Conservation (phyloP, 2,888 invertebrate species). For the Lasioglossum calceatum region DNA sequence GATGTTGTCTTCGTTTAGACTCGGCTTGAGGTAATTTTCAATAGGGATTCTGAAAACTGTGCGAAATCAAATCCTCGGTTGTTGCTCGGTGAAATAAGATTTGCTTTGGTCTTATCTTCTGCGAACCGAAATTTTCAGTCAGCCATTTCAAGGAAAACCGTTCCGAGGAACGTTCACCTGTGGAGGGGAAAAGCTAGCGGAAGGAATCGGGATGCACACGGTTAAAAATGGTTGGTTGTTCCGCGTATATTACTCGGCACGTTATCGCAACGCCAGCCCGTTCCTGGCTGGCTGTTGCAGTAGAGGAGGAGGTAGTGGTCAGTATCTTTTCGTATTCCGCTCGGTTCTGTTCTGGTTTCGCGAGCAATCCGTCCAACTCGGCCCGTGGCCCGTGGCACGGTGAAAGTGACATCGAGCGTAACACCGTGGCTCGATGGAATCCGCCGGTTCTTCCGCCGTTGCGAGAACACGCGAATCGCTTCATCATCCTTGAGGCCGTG, state of each 20-base stretch:
- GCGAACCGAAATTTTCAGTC: neutral
- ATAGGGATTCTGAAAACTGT: too few relatives aligned
- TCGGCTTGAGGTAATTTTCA: too few relatives aligned
- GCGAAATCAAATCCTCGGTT: neutral
- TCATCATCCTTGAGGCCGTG: neutral
- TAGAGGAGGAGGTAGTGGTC: conserved; percentile 68
- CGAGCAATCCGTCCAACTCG: conserved; percentile 21
- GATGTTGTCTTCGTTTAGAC: too few relatives aligned
- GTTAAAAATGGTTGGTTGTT: conserved; percentile 28
- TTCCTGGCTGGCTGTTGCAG: conserved; percentile 15
- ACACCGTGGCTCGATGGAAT: conserved; percentile 36
- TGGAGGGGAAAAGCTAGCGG: neutral
- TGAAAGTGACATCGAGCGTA: conserved; percentile 66
- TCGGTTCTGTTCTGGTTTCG: conserved; percentile 72
- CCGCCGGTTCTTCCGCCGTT: conserved; percentile 6
- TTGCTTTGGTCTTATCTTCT: neutral
- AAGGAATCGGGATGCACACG: neutral
- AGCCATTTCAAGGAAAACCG: neutral
- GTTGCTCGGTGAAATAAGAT: neutral
- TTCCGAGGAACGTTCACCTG: neutral
- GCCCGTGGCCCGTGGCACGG: conserved; percentile 40
- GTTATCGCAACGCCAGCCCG: conserved; percentile 27
- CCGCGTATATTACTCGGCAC: conserved; percentile 33
- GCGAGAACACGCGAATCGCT: conserved; percentile 1
- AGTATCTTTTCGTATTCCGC: conserved; percentile 76